Base-by-base conservation (phyloP, 1,140 invertebrate genomes). In the Laodelphax striatellus region DNA sequence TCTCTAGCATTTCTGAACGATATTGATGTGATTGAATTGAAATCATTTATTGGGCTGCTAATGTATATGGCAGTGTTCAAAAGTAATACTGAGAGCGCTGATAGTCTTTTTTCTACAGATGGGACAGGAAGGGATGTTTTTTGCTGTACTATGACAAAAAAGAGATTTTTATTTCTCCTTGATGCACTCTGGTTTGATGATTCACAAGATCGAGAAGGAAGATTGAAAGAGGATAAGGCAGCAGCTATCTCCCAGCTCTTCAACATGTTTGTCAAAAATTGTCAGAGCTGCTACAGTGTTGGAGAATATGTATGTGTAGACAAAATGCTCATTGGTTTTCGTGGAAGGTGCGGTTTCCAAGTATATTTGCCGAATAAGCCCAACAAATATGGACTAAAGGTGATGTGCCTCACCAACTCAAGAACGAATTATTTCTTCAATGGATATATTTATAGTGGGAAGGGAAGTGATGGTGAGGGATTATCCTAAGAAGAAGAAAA, bases 301-400 rank as follows among this genome's bases (percentile, higher is more conserved):
- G 62, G 67, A 11, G 61, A 56, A 53, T 62, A 65, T 54, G 63
- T 64, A 24, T 67, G 65, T 52, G 67, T 76, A 34, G 73, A 77
- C 65, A 73, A 77, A 68, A 74, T 72, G 65, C 60, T 76, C n/a
- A 56, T 71, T 16, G 54, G 62, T 41, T 76, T 73, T 62, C 55
- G 68, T 46, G 74, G 73, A 17, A 62, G 68, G 19, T 75, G 71
- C 57, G 21, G 17, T 16, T 77, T 77, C 60, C 64, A 68, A 52
- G 66, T 72, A 55, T 76, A 76, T 63, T 74, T 78, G 24, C 71
- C 72, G 8, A 68, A 67, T 44, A 77, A 79, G 69, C 75, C 75
- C 2, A 67, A 65, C 42, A 76, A 75, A 61, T 76, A 72, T 64
- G 73, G 69, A 10, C 55, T 64, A 17, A 63, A 65, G 58, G 46